Percentiles rank a stretch among this genome's conserved stretches.
Evolutionary conservation across 2,888 invertebrate species (phyloP).

Genomic region (Aphodius granarius): DNA sequence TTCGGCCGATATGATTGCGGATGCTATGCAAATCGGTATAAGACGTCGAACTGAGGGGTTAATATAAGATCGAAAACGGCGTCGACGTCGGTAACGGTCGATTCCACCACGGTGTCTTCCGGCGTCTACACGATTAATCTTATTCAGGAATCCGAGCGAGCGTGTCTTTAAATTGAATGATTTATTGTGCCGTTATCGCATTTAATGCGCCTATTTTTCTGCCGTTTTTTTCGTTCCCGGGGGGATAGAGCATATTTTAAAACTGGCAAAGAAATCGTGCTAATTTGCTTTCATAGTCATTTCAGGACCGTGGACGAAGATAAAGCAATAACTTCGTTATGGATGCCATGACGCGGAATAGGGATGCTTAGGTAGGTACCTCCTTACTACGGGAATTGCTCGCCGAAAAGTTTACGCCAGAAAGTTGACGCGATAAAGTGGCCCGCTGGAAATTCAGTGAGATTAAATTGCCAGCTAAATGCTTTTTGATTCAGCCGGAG

Average conservation of each 20-base stretch:
- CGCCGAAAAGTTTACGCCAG: neutral
- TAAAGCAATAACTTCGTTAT: neutral
- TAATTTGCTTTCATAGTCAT: neutral
- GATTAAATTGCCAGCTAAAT: neutral
- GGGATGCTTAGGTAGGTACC: neutral
- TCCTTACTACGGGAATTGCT: neutral
- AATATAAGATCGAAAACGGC: neutral
- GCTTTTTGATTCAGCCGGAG: neutral
- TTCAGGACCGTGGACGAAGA: neutral
- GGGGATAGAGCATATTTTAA: neutral
- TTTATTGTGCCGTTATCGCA: constrained; percentile 38
- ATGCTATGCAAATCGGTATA: constrained; percentile 8
- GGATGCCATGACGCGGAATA: neutral
- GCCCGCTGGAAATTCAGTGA: neutral
- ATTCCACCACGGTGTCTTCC: constrained; percentile 23
- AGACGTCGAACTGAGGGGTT: constrained; percentile 3
- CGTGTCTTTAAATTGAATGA: constrained; percentile 38
- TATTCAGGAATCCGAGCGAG: constrained; percentile 30
- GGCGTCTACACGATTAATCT: constrained; percentile 34
- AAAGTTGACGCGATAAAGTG: neutral
- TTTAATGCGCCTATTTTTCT: constrained; percentile 24
- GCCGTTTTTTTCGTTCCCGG: constrained; percentile 18
- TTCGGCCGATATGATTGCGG: neutral
- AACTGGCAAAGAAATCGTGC: neutral
- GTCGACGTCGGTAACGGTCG: neutral